These are phyloP conservation scores for Cerceris rybyensis DNA, from an alignment of 2,888 invertebrate species.

Conservation along the genomic window DNA sequence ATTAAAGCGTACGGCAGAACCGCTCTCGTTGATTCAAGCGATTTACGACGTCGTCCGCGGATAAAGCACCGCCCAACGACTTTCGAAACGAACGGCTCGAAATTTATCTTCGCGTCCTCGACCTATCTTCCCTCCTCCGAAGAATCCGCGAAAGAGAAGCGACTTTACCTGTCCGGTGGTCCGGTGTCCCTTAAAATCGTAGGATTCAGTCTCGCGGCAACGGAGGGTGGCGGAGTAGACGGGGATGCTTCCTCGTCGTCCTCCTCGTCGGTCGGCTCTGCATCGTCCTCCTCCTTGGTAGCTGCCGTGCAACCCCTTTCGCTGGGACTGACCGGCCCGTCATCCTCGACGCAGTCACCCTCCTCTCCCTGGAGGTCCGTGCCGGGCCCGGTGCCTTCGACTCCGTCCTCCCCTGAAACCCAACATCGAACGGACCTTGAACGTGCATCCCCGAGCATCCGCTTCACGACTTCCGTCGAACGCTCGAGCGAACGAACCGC, in stretches of 20 bases:
- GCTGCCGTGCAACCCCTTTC: conserved; percentile 81
- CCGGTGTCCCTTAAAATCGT: conserved; percentile 78
- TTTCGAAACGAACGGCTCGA: conserved; percentile 42
- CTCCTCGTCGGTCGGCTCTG: conserved; percentile 81
- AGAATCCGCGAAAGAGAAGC: neutral
- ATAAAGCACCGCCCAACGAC: conserved; percentile 55
- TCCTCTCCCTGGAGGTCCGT: conserved; percentile 84
- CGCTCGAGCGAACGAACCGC: neutral
- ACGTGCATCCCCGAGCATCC: neutral
- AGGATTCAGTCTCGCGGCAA: conserved; percentile 76
- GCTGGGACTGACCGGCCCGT: conserved; percentile 83
- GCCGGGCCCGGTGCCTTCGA: conserved; percentile 79
- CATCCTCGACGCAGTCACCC: conserved; percentile 84
- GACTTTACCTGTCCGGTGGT: conserved; percentile 74
- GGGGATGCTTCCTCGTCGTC: conserved; percentile 76
- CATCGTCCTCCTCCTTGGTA: conserved; percentile 82
- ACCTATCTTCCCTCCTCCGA: conserved; percentile 2
- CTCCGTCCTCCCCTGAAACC: conserved; percentile 84
- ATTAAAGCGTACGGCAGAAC: conserved; percentile 63
- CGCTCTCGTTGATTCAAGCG: conserved; percentile 59
- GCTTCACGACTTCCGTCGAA: neutral
- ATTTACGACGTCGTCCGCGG: conserved; percentile 46
- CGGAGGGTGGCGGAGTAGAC: conserved; percentile 74
- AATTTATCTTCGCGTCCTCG: conserved; percentile 38
- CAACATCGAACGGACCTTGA: conserved; percentile 51